phyloP scores from a whole-genome alignment of 1,140 invertebrate species.

The Eupristina koningsbergeri region DNA sequence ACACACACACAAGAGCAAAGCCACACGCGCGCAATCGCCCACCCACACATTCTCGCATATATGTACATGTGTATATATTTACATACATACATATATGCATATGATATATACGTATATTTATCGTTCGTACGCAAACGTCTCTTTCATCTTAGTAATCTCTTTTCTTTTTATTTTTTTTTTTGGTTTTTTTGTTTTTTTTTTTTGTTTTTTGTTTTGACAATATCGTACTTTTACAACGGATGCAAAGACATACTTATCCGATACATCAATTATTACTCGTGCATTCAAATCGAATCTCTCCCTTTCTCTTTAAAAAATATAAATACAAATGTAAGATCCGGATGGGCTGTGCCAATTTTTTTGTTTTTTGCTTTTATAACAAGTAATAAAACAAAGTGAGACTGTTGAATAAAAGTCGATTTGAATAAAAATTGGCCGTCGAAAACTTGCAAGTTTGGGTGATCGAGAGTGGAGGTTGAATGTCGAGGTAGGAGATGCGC shows the following conservation, averaged over 20 bases:
- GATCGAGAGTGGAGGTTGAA: not conserved
- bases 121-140: not conserved
- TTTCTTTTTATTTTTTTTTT: not conserved
- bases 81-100: too few relatives aligned
- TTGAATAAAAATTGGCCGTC: too few relatives aligned
- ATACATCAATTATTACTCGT: slow-evolving; percentile 5
- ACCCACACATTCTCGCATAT: too few relatives aligned
- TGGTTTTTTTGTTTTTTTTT: not conserved
- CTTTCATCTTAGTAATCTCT: too few relatives aligned
- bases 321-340: slow-evolving; percentile 5
- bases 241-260: slow-evolving; percentile 14
- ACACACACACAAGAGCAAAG: too few relatives aligned
- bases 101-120: slow-evolving; percentile 21
- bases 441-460: not conserved
- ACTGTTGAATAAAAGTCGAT: too few relatives aligned
- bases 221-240: slow-evolving; percentile 10
- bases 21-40: too few relatives aligned
- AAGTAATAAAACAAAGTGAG: too few relatives aligned
- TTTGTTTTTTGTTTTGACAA: slow-evolving; percentile 14
- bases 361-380: too few relatives aligned
- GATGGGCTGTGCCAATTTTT: not conserved
- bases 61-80: too few relatives aligned
- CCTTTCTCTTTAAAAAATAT: not conserved
- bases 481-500: not conserved
- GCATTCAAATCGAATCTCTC: slow-evolving; percentile 13